Evolutionary conservation across 1,140 invertebrate species (phyloP).

Genomic region (Pseudomyrmex gracilis): DNA sequence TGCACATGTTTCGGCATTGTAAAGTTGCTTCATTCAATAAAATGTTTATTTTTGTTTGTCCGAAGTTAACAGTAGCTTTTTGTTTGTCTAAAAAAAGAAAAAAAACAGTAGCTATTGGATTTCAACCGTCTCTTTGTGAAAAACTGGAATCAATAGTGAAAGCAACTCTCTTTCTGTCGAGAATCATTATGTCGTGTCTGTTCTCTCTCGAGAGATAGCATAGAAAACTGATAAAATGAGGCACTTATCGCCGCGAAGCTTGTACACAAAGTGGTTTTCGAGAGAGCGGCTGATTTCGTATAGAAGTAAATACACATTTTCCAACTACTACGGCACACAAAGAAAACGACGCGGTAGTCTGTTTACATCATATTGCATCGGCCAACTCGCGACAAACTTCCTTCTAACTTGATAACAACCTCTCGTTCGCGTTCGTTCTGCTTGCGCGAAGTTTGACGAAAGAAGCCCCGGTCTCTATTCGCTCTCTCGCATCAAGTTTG

Average conservation of each 20-base stretch:
- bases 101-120: background rate
- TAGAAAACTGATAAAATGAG: constrained; percentile 13
- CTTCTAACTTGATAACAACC: constrained; percentile 58
- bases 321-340: constrained; percentile 27
- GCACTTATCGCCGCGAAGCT: background rate
- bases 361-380: constrained; percentile 59
- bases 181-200: background rate
- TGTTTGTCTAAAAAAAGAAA: too few species aligned
- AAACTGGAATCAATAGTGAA: background rate
- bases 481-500: constrained; percentile 44
- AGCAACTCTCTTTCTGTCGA: background rate
- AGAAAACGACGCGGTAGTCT: constrained; percentile 37
- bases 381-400: constrained; percentile 53
- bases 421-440: constrained; percentile 42
- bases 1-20: background rate
- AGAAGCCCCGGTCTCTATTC: constrained; percentile 55
- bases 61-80: too few species aligned
- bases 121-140: background rate
- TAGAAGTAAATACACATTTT: constrained; percentile 38
- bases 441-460: constrained; percentile 56
- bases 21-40: background rate
- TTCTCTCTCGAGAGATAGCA: background rate
- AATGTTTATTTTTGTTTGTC: background rate
- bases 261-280: constrained; percentile 3
- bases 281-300: constrained; percentile 27